Evolutionary conservation across 2,797 vertebrate species (phyloP).

Genomic region (Rhyacichthys aspro): DNA sequence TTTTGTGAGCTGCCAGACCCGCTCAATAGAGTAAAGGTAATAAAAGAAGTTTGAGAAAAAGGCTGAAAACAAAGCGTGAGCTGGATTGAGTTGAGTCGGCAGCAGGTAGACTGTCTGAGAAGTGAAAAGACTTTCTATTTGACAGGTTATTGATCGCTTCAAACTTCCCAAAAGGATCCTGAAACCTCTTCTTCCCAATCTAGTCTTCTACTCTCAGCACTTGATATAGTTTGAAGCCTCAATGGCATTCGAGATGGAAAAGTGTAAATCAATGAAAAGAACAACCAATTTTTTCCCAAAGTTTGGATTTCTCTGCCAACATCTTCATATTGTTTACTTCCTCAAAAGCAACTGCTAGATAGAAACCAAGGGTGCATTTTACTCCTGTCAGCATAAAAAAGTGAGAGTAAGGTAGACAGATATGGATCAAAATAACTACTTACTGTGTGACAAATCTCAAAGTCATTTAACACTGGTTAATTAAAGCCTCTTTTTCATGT

Average conservation of each 20-base stretch:
- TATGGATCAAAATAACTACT: not conserved
- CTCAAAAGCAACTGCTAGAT: not conserved
- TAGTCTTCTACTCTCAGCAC: conserved; percentile 16
- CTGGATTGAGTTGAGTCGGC: conserved; percentile 58
- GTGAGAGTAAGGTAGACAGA: not conserved
- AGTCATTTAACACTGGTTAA: not conserved
- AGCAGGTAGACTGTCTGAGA: conserved; percentile 45
- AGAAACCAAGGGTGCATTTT: not conserved
- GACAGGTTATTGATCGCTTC: conserved; percentile 71
- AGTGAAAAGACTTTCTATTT: conserved; percentile 61
- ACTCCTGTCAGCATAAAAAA: not conserved
- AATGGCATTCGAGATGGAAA: conserved; percentile 24
- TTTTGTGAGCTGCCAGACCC: conserved; percentile 59
- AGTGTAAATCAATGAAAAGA: conserved; percentile 9
- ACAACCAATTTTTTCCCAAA: conserved; percentile 3
- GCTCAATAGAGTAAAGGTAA: conserved; percentile 69
- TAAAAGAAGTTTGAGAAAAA: conserved; percentile 62
- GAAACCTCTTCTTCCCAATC: conserved; percentile 11
- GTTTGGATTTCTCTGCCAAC: not conserved
- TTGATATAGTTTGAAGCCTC: conserved; percentile 28
- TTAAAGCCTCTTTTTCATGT: not conserved
- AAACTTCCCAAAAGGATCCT: conserved; percentile 56
- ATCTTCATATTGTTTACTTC: not conserved
- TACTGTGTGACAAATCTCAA: not conserved
- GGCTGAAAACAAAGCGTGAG: conserved; percentile 50